Evolutionary conservation across 2,113 vertebrate species (phyloP).

Genomic region (Gulo gulo): DNA sequence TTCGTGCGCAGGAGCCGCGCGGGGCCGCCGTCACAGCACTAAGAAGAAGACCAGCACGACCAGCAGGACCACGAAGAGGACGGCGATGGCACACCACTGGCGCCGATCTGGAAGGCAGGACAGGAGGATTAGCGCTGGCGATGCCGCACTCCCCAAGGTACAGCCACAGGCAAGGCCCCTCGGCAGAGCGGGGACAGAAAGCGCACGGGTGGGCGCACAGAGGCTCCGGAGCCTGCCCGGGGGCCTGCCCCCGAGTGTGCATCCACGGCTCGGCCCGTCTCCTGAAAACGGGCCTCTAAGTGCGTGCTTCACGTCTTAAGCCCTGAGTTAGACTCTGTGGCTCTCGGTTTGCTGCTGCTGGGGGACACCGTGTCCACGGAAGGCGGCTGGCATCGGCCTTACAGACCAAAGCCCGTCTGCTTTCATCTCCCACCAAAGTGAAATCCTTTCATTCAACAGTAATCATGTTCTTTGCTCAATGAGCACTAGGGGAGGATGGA

Average conservation of each 20-base stretch:
- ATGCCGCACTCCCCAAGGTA: background rate
- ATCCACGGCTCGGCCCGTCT: background rate
- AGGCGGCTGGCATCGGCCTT: background rate
- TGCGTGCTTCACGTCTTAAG: background rate
- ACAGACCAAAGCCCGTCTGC: background rate
- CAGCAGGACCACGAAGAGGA: slow-evolving; percentile 91
- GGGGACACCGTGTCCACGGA: background rate
- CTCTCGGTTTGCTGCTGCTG: background rate
- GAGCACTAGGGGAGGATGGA: background rate
- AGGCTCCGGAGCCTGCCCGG: background rate
- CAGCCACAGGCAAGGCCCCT: no score
- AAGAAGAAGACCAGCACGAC: slow-evolving; percentile 93
- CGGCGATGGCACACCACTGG: slow-evolving; percentile 97
- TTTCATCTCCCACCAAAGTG: background rate
- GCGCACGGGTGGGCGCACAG: background rate
- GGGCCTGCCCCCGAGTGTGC: background rate
- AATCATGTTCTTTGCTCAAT: background rate
- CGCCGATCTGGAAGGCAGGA: slow-evolving; percentile 90
- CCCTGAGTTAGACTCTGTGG: background rate
- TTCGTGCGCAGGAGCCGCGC: background rate
- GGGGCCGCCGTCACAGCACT: slow-evolving; percentile 86
- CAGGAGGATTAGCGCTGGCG: background rate
- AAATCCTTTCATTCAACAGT: background rate
- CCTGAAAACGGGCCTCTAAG: background rate
- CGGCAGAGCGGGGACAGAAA: background rate